Evolutionary conservation across 2,113 vertebrate species (phyloP), one percentile per base, ranked within the genome.

Genomic region (Coreoperca whiteheadi): DNA sequence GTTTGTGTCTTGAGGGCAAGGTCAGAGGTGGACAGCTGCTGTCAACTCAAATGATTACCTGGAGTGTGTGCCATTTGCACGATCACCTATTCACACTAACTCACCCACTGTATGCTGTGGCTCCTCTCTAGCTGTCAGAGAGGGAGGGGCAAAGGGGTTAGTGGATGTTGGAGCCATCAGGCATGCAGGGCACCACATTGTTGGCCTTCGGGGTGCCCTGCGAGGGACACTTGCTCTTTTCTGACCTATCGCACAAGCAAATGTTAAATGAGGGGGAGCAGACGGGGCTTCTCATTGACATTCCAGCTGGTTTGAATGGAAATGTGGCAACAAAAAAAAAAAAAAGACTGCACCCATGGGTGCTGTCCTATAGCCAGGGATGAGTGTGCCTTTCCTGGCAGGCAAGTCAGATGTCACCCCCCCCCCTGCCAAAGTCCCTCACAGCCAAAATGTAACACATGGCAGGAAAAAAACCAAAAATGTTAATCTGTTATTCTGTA

Each of bases 211-310:
- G 90, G 93, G 83, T 76, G 73, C 78, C 83, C 91, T 92, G 68
- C 81, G 77, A 93, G 94, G 92, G 87, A 86, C 83, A 81, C 90
- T 94, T 95, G 95, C 94, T 95, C 93, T 95, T 95, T 94, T 94
- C 89, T 95, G 94, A 95, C 94, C 93, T 95, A 95, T 95, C 9
- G 80, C 91, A 77, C 32, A 69, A 88, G 93, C 83, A 94, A 95
- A 94, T 95, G 93, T 93, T 94, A 94, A 90, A 92, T 76, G 91
- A 69, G 88, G 74, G 89, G 76, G 81, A 83, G 85, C 83, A 87
- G 91, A 88, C 82, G 84, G 91, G 86, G 88, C 66, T 81, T 91
- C 91, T 93, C 89, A 91, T 93, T 95, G 91, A 94, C 91, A 95
- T 95, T 95, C 92, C 82, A 90, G 48, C 57, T 87, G 81, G 89